Percentiles rank a stretch among this genome's conserved stretches.
These are phyloP conservation scores for Canis aureus DNA, from an alignment of 2,113 vertebrate species.

Conservation along the genomic window DNA sequence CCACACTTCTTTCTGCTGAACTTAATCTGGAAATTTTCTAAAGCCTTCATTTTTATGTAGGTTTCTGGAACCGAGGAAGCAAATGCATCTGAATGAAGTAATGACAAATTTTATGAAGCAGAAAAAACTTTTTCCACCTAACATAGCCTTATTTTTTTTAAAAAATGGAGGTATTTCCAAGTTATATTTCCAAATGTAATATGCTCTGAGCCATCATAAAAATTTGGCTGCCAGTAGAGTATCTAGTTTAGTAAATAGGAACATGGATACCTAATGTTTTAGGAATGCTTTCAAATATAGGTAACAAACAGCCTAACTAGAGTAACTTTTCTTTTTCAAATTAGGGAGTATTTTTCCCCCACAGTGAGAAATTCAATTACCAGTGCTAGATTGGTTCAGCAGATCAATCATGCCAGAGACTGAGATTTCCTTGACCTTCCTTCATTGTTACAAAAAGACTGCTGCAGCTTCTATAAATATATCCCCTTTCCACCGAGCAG, in stretches of 20 bases:
- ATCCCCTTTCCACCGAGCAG: background rate
- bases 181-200: background rate
- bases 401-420: background rate
- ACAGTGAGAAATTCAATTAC: background rate
- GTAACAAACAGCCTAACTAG: slow-evolving; percentile 23
- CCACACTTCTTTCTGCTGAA: slow-evolving; percentile 36
- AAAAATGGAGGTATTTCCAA: background rate
- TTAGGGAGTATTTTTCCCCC: background rate
- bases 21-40: slow-evolving; percentile 29
- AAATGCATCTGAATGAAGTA: slow-evolving; percentile 47
- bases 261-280: background rate
- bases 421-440: background rate
- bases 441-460: background rate
- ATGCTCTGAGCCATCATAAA: background rate
- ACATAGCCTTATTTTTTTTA: background rate
- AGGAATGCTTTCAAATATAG: slow-evolving; percentile 22
- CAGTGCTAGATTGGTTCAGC: background rate
- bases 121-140: slow-evolving; percentile 52
- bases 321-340: background rate
- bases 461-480: background rate
- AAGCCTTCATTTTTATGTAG: slow-evolving; percentile 22
- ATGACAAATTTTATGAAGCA: slow-evolving; percentile 61
- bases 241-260: slow-evolving; percentile 6
- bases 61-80: slow-evolving; percentile 55
- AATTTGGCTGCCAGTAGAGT: background rate